Evolutionary conservation across 2,113 vertebrate species (phyloP), one percentile per base, ranked within the genome.

Genomic region (Myiagra hebetior): DNA sequence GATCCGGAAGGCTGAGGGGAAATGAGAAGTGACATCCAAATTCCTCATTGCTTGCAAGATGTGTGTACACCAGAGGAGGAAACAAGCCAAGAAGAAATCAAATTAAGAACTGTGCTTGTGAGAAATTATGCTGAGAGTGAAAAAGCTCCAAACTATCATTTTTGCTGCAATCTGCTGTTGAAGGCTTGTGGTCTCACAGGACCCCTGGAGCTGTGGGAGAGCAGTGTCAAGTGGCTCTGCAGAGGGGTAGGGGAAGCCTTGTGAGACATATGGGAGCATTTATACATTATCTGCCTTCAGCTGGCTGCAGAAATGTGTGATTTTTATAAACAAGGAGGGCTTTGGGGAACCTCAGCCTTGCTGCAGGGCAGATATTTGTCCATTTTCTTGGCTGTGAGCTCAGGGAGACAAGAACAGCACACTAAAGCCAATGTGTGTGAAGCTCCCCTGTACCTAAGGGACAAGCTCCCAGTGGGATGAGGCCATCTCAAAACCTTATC

Each of bases 21-120:
- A 97, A 95, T 91, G 75, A 95, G 91, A 96, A 96, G 33, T 63
- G 79, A 96, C 95, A 95, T 97, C 79, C 93, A 96, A 96, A 94
- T 91, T 94, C 91, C 75, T 96, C 15, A 3, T 88, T 86, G 92
- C 92, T 88, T 86, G 88, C 72, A 92, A 89, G 90, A 96, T 83
- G 35, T 63, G 78, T 77, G 24, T 59, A 91, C 55, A 62, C 89
- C 90, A 93, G 67, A 86, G 63, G 56, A 90, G 82, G 90, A 96
- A 96, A 95, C 70, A 93, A 91, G 93, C 74, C 91, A 90, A 91
- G 73, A 93, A 94, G 41, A 93, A 95, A 96, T 87, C 55, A 89
- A 87, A 95, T 96, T 96, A 92, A 97, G 94, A 95, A 30, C 67
- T 55, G 62, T 22, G 56, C 74, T 93, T 90, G 78, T 80, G 47